Base-by-base conservation (phyloP, 2,888 invertebrate genomes). In the Dryobota labecula region DNA sequence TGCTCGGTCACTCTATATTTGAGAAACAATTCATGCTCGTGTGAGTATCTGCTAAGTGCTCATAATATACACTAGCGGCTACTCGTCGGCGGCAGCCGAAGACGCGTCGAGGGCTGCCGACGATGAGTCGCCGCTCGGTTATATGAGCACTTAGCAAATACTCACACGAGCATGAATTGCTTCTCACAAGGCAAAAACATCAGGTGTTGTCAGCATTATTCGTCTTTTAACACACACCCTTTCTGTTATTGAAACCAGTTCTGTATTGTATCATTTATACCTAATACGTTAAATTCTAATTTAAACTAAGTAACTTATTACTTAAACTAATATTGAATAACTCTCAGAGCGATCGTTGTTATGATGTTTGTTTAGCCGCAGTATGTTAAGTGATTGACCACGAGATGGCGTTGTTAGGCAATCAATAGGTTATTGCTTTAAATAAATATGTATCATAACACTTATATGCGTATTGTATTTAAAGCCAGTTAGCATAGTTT, bases 331-430 rank as follows among this genome's bases (percentile, higher is more conserved):
- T 65, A 62, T 33, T 57, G 27, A 24, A 20, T 15, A 41, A 18
- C 30, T n/a, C 18, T 47, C 27, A 61, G 27, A 60, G 53, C 33
- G 8, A 62, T 62, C 1, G 30, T 30, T 66, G 54, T 63, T 38
- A 80, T 49, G 13, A 36, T 43, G 9, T 30, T 18, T 45, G 20
- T 18, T 83, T 83, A 72, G 33, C 38, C 11, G 1, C 0, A 8
- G 24, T 41, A 11, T 66, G 79, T 43, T 79, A 78, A 78, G 38
- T 79, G 54, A 30, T 47, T 51, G n/a, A 8, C 65, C 78, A 78
- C 83, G 78, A 78, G 83, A 83, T 62, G 54, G 79, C 73, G 73
- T 36, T 83, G 80, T 79, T 41, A 13, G 49, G 20, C 27, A 66
- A 82, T 78, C 41, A 51, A 51, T 13, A 20, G 5, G 2, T 2